Percentiles rank a stretch among this genome's conserved stretches.
Conservation (phyloP, 2,797 vertebrate genomes). For the Peromyscus melanophrys region DNA sequence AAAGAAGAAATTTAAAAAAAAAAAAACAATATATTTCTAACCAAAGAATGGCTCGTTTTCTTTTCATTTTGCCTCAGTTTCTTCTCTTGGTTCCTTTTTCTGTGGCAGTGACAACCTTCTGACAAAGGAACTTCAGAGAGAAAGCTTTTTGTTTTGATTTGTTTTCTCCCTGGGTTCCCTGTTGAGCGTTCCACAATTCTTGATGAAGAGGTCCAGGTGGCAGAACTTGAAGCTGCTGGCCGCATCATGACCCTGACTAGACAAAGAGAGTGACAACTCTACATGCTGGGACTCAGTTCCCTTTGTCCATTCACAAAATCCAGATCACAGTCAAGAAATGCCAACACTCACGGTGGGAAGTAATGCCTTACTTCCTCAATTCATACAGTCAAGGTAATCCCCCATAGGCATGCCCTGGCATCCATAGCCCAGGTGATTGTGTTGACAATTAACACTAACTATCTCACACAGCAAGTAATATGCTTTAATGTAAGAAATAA, state of each 20-base stretch:
- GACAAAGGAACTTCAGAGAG: background rate
- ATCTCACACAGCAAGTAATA: background rate
- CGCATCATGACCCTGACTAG: background rate
- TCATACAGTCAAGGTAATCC: background rate
- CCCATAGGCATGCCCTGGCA: background rate
- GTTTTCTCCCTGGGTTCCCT: background rate
- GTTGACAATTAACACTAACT: background rate
- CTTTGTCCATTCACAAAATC: background rate
- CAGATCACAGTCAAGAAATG: background rate
- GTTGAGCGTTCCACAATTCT: background rate
- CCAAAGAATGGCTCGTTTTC: background rate
- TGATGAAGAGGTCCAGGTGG: background rate
- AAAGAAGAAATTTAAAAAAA: background rate
- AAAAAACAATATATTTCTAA: background rate
- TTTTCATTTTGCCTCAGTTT: background rate
- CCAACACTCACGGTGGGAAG: background rate
- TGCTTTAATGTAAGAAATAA: background rate
- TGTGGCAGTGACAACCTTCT: background rate
- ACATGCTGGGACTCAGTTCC: background rate
- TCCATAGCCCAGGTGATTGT: background rate
- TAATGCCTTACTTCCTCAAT: no score
- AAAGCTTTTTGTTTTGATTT: background rate
- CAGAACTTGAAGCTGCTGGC: background rate
- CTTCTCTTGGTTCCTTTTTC: background rate
- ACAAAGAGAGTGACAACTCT: background rate